Base-by-base conservation (phyloP, 2,888 invertebrate species). In the Xestia rhomboidea region DNA sequence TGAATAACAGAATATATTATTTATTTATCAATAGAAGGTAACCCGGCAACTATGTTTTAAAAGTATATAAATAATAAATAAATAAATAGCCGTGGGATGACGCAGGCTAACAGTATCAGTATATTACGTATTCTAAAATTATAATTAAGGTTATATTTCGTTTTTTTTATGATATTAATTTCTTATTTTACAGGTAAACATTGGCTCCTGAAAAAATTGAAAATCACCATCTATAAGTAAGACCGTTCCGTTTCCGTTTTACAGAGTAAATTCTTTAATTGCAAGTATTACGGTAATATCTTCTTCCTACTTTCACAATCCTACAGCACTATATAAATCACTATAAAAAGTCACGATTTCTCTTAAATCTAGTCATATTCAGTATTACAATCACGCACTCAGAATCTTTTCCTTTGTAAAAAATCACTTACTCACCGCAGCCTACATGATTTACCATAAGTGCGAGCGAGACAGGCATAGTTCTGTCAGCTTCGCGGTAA, bases 361-460 rank as follows among this genome's bases (percentile, higher is more conserved):
- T 82, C 84, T 84, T 86, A 89, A 84, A 92, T 91, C 90, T 89
- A 85, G 73, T 84, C 82, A 87, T 83, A 89, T 88, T 91, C 83
- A 81, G 89, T 88, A 94, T 91, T 92, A 87, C 88, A 86, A 90
- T 92, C 94, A 93, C 94, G 94, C 90, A 71, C 88, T 83, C 79
- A 77, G 89, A 93, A 93, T 93, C 92, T 93, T 91, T 91, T 91
- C 91, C 90, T 89, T 89, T 89, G 89, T 89, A 83, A 88, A 86
- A 89, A 92, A 91, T 91, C 92, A 93, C 93, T 93, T 92, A 92
- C 88, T 76, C 57, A 63, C 81, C 73, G 73, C 71, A 76, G 78
- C 79, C 79, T 72, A 81, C 76, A 84, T 76, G 77, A 77, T 57
- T 78, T 34, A 34, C 54, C 34, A 21, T 18, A 24, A 64, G 91